Conservation (phyloP, 2,797 vertebrate genomes). For the Epinephelus awoara region DNA sequence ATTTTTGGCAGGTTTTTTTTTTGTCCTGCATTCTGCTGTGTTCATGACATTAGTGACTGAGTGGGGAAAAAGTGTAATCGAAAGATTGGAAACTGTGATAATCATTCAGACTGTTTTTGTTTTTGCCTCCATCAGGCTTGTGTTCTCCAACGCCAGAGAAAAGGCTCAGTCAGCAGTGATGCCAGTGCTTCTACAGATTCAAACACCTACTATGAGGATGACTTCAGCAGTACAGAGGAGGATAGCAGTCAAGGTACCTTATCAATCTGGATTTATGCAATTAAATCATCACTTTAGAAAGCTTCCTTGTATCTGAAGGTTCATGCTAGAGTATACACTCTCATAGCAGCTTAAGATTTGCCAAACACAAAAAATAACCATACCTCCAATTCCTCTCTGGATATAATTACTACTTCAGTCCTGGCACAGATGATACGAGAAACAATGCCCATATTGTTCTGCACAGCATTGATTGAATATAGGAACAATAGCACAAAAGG, state of each 20-base stretch:
- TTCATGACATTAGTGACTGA: not conserved
- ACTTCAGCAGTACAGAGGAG: constrained; percentile 99
- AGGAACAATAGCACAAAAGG: not conserved
- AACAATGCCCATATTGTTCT: not conserved
- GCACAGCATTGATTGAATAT: not conserved
- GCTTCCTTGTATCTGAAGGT: not conserved
- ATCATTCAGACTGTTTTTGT: not conserved
- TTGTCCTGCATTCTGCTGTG: not conserved
- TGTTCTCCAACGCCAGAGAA: constrained; percentile 97
- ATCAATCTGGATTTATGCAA: constrained; percentile 17
- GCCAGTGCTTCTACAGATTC: constrained; percentile 98
- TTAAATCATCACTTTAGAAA: not conserved
- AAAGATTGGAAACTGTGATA: not conserved
- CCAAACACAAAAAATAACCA: constrained; percentile 5
- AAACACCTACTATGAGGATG: constrained; percentile 99
- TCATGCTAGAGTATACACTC: constrained; percentile 17
- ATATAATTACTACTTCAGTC: not conserved
- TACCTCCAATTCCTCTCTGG: not conserved
- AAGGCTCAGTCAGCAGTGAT: constrained; percentile 97
- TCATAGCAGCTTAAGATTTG: constrained; percentile 24
- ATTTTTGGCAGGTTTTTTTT: not conserved
- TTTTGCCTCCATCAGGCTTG: constrained; percentile 88
- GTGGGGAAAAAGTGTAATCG: too few relatives aligned
- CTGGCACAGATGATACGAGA: not conserved
- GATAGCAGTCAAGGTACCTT: constrained; percentile 97